Evolutionary conservation across 2,113 vertebrate species (phyloP).

Genomic region (Grus americana): DNA sequence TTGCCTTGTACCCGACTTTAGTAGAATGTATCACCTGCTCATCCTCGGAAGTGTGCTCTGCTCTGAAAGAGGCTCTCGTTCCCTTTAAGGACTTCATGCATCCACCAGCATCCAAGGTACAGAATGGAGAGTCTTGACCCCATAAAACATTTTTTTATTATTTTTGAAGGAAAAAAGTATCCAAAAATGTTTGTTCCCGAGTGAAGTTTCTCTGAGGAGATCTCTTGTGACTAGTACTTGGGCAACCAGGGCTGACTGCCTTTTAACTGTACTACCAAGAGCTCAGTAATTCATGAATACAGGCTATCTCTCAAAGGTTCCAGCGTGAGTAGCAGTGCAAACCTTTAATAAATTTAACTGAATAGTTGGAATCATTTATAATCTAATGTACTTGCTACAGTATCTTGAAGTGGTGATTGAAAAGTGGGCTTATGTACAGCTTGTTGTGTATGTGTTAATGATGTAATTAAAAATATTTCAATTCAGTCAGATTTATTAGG

Average conservation of each 20-base stretch:
- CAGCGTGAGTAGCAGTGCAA: constrained; percentile 69
- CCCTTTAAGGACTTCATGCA: constrained; percentile 99
- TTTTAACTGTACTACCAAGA: constrained; percentile 73
- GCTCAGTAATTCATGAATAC: constrained; percentile 60
- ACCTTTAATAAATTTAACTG: constrained; percentile 70
- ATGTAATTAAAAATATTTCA: constrained; percentile 83
- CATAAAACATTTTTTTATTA: background rate
- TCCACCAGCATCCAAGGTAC: constrained; percentile 91
- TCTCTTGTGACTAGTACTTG: constrained; percentile 70
- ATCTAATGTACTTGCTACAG: constrained; percentile 75
- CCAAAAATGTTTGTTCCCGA: constrained; percentile 60
- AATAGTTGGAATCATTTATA: constrained; percentile 76
- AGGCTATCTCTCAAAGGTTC: constrained; percentile 66
- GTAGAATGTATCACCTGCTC: constrained; percentile 98
- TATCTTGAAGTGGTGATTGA: constrained; percentile 79
- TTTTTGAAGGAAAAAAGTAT: constrained; percentile 67
- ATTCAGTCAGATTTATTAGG: constrained; percentile 81
- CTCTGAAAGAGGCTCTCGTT: constrained; percentile 94
- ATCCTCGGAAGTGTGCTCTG: constrained; percentile 93
- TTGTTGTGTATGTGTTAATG: constrained; percentile 88
- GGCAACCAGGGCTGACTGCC: constrained; percentile 70
- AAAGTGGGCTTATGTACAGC: constrained; percentile 88
- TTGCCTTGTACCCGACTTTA: constrained; percentile 94
- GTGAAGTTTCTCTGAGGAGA: constrained; percentile 66
- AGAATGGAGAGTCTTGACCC: constrained; percentile 97